Percentiles rank a stretch among this genome's conserved stretches.
Conservation (phyloP, 2,797 vertebrate genomes). For the Trachops cirrhosus region DNA sequence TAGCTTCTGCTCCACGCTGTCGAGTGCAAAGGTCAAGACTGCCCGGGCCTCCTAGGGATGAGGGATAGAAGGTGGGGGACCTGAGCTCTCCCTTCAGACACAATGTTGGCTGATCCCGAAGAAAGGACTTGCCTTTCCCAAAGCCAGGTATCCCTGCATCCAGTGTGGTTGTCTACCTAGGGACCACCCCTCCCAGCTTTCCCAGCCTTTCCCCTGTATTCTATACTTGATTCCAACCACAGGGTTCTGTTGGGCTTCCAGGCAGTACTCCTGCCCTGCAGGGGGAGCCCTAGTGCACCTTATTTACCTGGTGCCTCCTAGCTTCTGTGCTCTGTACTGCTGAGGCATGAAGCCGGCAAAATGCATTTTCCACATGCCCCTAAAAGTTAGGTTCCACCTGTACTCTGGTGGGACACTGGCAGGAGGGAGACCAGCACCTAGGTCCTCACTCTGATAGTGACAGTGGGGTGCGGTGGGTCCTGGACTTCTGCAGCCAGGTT, state of each 20-base stretch:
- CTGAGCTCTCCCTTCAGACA: background rate
- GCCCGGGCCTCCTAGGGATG: constrained; percentile 89
- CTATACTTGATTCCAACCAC: rapidly evolving
- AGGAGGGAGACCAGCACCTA: background rate
- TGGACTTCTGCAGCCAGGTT: background rate
- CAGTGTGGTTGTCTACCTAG: background rate
- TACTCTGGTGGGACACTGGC: background rate
- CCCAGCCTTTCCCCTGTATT: background rate
- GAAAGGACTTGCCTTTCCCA: background rate
- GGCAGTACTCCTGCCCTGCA: background rate
- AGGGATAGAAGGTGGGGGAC: background rate
- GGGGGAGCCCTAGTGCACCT: background rate
- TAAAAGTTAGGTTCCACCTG: background rate
- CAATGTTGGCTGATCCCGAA: background rate
- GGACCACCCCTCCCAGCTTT: background rate
- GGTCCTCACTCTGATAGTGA: background rate
- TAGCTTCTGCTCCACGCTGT: constrained; percentile 86
- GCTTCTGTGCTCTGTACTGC: background rate
- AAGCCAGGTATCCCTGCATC: background rate
- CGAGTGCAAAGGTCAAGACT: constrained; percentile 91
- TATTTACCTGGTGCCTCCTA: background rate
- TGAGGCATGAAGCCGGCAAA: background rate
- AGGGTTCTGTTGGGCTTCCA: background rate
- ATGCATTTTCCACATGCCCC: background rate
- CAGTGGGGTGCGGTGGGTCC: background rate